Percentiles rank a stretch among this genome's conserved stretches.
Conservation (phyloP, 2,113 vertebrate species). For the Seriola rivoliana region DNA sequence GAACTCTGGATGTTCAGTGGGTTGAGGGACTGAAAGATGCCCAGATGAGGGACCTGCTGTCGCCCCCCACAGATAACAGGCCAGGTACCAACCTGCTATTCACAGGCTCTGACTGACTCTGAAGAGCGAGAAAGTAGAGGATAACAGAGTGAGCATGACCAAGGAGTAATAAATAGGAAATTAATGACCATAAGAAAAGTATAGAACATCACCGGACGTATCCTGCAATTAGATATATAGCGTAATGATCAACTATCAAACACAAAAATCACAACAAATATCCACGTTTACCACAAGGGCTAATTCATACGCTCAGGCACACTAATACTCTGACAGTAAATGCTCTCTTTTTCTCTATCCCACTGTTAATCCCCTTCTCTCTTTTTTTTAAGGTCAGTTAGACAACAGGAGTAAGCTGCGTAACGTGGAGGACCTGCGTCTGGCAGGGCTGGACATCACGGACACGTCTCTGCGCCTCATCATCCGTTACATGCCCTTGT, state of each 20-base stretch:
- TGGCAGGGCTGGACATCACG: conserved; percentile 94
- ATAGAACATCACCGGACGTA: no score
- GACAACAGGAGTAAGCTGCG: conserved; percentile 96
- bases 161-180: neutral
- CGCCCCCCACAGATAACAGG: conserved; percentile 94
- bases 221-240: no score
- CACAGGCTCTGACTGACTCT: no score
- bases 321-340: neutral
- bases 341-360: neutral
- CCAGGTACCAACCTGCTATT: conserved; percentile 85
- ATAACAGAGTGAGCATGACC: neutral
- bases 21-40: conserved; percentile 96
- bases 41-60: conserved; percentile 96
- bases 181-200: no score
- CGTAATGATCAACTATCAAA: no score
- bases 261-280: no score
- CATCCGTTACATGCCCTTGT: conserved; percentile 93
- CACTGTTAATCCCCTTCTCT: neutral
- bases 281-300: no score
- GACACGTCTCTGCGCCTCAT: conserved; percentile 92
- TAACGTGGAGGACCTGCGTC: conserved; percentile 92
- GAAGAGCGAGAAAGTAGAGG: neutral
- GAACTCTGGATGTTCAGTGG: conserved; percentile 95
- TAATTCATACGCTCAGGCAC: neutral
- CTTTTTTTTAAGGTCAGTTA: conserved; percentile 88